These are phyloP conservation scores for Tangara arthus DNA, from an alignment of 2,797 vertebrate species.

Conservation along the genomic window DNA sequence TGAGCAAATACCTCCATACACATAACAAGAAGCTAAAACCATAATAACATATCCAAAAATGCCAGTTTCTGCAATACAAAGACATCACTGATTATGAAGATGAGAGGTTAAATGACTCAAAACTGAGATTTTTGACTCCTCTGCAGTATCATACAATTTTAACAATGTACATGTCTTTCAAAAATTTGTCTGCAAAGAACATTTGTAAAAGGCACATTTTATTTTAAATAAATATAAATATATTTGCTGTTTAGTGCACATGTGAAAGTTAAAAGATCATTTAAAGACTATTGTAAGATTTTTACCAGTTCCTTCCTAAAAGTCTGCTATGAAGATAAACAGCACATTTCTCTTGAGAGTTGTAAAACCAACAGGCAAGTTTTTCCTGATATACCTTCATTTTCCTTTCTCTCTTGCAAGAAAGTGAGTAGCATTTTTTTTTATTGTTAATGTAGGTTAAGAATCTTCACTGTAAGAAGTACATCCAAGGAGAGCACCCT, in stretches of 20 bases:
- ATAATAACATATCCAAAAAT: not conserved
- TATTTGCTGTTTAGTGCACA: not conserved
- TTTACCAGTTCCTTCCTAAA: not conserved
- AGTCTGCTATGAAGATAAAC: not conserved
- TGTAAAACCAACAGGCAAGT: not conserved
- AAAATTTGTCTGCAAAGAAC: not conserved
- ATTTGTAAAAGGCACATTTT: not conserved
- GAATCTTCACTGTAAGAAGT: not conserved
- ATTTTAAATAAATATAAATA: not conserved
- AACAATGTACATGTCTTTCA: rapidly evolving
- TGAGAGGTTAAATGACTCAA: not conserved
- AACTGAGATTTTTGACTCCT: not conserved
- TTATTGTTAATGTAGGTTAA: not conserved
- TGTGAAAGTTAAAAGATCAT: not conserved
- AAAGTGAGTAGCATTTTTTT: not conserved
- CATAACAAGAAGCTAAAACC: not conserved
- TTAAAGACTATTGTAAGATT: not conserved
- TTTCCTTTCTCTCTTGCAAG: not conserved
- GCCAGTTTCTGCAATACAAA: not conserved
- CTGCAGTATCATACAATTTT: not conserved
- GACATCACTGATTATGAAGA: not conserved
- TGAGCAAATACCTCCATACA: not conserved
- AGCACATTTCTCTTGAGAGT: not conserved
- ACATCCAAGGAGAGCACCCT: not conserved
- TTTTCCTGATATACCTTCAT: not conserved